phyloP scores from a whole-genome alignment of 1,140 invertebrate genomes.

The Trissolcus basalis region DNA sequence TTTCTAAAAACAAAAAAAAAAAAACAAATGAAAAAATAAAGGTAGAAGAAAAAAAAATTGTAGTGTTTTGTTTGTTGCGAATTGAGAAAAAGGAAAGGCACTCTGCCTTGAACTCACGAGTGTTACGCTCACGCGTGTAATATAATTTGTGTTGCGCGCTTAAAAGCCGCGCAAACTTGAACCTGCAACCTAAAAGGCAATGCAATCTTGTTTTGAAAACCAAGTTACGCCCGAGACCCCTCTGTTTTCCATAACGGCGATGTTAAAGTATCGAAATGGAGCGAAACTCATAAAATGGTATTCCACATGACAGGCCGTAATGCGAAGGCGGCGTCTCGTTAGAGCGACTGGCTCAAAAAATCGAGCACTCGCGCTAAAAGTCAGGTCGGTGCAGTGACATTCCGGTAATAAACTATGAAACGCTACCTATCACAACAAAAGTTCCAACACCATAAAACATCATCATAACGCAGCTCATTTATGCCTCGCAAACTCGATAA shows the following conservation, averaged over 20 bases:
- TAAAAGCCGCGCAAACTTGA: constrained; percentile 34
- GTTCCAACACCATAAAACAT: constrained; percentile 1
- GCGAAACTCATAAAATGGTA: constrained; percentile 45
- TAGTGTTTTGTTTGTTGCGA: neutral
- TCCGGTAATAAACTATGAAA: constrained; percentile 7
- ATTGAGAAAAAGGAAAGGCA: neutral
- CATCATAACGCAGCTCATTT: neutral
- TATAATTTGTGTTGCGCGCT: constrained; percentile 25
- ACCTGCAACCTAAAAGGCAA: constrained; percentile 39
- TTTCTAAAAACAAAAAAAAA: too few relatives aligned
- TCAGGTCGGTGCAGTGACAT: constrained; percentile 20
- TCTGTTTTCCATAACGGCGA: constrained; percentile 37
- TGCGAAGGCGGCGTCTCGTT: constrained; percentile 26
- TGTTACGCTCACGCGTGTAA: constrained; percentile 8
- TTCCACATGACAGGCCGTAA: constrained; percentile 39
- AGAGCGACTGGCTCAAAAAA: constrained; percentile 29
- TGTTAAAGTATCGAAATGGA: constrained; percentile 45
- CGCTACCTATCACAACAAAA: constrained; percentile 4
- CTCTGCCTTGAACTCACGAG: neutral
- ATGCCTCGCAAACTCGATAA: constrained; percentile 1
- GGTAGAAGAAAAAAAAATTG: neutral
- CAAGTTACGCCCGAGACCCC: constrained; percentile 23
- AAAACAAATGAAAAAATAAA: neutral
- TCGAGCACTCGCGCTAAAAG: constrained; percentile 6
- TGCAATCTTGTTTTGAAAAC: constrained; percentile 47